Evolutionary conservation across 1,140 invertebrate genomes (phyloP).

Genomic region (Rhizoglyphus robini): DNA sequence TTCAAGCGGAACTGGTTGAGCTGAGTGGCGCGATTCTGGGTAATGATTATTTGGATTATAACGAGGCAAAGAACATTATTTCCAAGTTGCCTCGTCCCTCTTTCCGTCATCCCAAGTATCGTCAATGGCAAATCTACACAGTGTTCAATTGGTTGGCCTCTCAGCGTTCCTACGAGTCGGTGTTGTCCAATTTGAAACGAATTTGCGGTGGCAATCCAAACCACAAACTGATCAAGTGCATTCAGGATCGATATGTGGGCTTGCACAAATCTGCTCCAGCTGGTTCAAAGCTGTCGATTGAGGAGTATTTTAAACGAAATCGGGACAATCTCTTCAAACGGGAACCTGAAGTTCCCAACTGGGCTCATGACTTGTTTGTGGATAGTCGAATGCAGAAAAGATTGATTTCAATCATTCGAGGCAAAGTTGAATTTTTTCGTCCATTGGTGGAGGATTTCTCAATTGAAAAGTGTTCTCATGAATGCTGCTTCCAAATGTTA

Average conservation of each 20-base stretch:
- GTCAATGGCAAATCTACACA: not conserved
- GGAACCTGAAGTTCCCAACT: not conserved
- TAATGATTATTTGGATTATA: not conserved
- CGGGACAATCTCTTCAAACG: not conserved
- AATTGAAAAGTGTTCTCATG: not conserved
- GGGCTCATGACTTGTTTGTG: not conserved
- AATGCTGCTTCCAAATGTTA: not conserved
- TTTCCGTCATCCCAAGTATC: not conserved
- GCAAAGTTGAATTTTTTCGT: not conserved
- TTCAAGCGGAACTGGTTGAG: not conserved
- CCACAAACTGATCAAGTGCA: not conserved
- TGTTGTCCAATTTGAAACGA: not conserved
- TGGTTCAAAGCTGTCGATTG: not conserved
- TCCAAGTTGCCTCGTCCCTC: not conserved
- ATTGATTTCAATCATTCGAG: not conserved
- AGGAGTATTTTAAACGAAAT: not conserved
- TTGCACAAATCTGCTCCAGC: not conserved
- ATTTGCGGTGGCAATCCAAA: not conserved
- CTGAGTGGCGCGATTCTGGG: not conserved
- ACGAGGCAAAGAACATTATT: not conserved
- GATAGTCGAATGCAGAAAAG: not conserved
- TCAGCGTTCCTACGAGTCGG: not conserved
- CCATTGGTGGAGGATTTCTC: conserved; percentile 1
- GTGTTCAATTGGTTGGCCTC: not conserved
- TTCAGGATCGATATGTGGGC: not conserved